These are phyloP conservation scores for Glaucopsyche alexis DNA, from an alignment of 2,888 invertebrate genomes.

Conservation along the genomic window DNA sequence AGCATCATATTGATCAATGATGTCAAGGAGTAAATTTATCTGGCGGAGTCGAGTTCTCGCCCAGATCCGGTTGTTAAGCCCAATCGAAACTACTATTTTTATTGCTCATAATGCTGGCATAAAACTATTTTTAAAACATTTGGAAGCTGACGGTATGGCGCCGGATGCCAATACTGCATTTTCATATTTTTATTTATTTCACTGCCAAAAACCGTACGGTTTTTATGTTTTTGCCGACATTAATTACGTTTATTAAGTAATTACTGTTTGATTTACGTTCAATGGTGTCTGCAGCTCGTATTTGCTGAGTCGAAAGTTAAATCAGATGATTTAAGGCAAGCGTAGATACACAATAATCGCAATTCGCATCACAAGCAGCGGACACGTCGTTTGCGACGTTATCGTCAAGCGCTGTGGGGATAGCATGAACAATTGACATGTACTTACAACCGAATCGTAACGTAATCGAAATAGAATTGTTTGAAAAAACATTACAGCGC, in stretches of 20 bases:
- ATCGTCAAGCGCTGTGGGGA: no score
- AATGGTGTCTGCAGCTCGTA: no score
- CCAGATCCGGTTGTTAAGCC: constrained; percentile 73
- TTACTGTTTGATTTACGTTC: not conserved
- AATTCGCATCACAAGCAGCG: no score
- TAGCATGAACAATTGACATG: no score
- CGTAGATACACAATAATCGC: no score
- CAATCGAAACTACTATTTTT: constrained; percentile 72
- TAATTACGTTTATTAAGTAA: not conserved
- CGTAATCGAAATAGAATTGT: no score
- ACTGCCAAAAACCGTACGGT: not conserved
- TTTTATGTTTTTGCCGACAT: not conserved
- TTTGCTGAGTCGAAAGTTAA: no score
- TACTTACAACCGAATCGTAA: no score
- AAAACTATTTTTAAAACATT: constrained; percentile 51
- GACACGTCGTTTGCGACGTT: no score
- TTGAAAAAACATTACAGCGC: no score
- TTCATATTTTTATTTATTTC: constrained; percentile 8
- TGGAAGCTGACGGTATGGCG: constrained; percentile 34
- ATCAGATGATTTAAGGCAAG: no score
- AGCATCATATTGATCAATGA: constrained; percentile 59
- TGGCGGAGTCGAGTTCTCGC: constrained; percentile 56
- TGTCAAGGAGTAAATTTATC: constrained; percentile 70
- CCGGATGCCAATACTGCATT: constrained; percentile 28
- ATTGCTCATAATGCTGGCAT: constrained; percentile 60